Conservation (phyloP, 2,113 vertebrate species). For the Microtus oregoni region DNA sequence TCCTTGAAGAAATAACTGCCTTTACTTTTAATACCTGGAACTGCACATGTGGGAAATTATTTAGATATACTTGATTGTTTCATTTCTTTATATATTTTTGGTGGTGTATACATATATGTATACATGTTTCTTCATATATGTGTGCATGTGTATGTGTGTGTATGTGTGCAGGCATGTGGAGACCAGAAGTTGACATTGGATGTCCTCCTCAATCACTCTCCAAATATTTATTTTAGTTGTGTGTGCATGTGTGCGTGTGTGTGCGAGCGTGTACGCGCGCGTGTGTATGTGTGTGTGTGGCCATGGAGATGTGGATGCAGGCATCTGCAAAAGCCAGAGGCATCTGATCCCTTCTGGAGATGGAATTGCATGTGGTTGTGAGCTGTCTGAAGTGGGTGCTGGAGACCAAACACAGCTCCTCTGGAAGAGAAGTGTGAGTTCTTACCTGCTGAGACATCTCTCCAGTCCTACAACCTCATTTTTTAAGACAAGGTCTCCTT, state of each 20-base stretch:
- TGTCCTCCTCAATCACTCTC: too few species aligned
- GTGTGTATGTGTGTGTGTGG: neutral
- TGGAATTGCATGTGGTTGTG: neutral
- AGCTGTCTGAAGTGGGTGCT: neutral
- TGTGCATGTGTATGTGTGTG: neutral
- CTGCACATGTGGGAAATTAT: too few species aligned
- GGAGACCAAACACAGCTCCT: neutral
- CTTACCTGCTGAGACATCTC: neutral
- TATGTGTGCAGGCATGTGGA: too few species aligned
- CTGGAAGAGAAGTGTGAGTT: neutral
- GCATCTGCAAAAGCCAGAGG: neutral
- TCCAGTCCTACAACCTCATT: too few species aligned
- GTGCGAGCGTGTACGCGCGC: accelerated
- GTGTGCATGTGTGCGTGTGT: neutral
- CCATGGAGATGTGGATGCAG: neutral
- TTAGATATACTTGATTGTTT: neutral
- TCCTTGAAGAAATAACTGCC: neutral
- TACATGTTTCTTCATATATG: neutral
- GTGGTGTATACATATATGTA: neutral
- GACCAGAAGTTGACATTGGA: too few species aligned
- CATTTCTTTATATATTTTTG: neutral
- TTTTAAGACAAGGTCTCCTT: neutral
- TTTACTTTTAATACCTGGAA: neutral
- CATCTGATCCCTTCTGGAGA: too few species aligned
- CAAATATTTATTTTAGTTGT: neutral